These are phyloP conservation scores for Nixonia krombeini DNA, from an alignment of 1,140 invertebrate species.

Conservation along the genomic window DNA sequence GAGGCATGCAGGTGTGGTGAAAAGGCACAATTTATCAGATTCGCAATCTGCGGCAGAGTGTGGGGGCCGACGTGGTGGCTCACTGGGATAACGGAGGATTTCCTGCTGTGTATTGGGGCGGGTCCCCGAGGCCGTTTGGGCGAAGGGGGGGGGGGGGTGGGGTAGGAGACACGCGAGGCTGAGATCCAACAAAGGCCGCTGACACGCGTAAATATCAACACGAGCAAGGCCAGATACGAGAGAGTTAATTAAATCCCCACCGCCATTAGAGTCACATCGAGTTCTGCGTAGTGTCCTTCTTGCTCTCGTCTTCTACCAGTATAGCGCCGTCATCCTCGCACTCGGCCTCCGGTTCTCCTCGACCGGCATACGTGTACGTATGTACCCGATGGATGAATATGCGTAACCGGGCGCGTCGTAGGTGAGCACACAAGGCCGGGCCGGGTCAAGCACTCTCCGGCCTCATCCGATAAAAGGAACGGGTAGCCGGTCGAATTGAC, in stretches of 20 bases:
- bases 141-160: too few species aligned
- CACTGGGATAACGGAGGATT: too few species aligned
- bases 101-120: too few species aligned
- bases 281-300: too few species aligned
- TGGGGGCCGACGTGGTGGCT: too few species aligned
- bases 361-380: background rate
- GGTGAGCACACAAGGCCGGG: slow-evolving; percentile 9
- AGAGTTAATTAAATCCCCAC: slow-evolving; percentile 18
- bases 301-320: background rate
- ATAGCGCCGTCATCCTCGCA: background rate
- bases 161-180: too few species aligned
- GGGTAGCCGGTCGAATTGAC: slow-evolving; percentile 50
- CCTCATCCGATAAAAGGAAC: slow-evolving; percentile 60
- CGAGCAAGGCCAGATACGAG: slow-evolving; percentile 3
- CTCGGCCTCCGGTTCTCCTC: background rate
- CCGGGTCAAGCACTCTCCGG: slow-evolving; percentile 45
- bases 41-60: too few species aligned
- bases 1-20: too few species aligned
- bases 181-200: background rate
- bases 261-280: slow-evolving; percentile 14
- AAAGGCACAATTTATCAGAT: too few species aligned
- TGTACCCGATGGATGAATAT: background rate
- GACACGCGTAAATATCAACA: slow-evolving; percentile 3
- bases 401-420: background rate
- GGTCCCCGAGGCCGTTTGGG: too few species aligned